phyloP scores from a whole-genome alignment of 2,888 invertebrate species.

The Heliconius hortense region DNA sequence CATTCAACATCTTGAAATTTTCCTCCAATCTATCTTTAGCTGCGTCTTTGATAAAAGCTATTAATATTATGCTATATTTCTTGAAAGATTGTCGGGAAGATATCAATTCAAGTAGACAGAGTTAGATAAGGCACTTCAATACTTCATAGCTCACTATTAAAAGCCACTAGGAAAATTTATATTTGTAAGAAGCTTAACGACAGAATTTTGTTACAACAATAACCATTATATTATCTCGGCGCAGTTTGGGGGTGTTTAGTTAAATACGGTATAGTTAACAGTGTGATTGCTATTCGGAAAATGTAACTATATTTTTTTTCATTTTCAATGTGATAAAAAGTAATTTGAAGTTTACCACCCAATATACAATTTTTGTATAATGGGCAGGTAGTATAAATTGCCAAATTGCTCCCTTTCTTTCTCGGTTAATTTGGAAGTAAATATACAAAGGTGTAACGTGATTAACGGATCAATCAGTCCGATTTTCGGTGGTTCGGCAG shows the following conservation, averaged over 20 bases:
- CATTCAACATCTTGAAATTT: background rate
- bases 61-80: slow-evolving; percentile 3
- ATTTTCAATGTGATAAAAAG: background rate
- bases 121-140: background rate
- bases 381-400: too few species aligned
- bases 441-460: too few species aligned
- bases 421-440: too few species aligned
- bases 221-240: background rate
- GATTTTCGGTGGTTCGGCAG: too few species aligned
- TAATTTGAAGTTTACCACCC: too few species aligned
- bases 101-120: background rate
- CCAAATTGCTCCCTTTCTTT: too few species aligned
- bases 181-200: background rate
- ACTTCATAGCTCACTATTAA: background rate
- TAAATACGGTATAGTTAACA: background rate
- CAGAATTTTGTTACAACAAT: background rate
- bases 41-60: background rate
- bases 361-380: too few species aligned
- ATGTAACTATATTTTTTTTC: background rate
- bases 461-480: too few species aligned
- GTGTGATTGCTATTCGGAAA: background rate
- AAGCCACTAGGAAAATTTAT: background rate
- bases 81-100: background rate
- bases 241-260: background rate
- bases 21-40: background rate